Percentiles rank a stretch among this genome's conserved stretches.
Conservation (phyloP, 2,797 vertebrate species). For the Pyrocephalus nanus region DNA sequence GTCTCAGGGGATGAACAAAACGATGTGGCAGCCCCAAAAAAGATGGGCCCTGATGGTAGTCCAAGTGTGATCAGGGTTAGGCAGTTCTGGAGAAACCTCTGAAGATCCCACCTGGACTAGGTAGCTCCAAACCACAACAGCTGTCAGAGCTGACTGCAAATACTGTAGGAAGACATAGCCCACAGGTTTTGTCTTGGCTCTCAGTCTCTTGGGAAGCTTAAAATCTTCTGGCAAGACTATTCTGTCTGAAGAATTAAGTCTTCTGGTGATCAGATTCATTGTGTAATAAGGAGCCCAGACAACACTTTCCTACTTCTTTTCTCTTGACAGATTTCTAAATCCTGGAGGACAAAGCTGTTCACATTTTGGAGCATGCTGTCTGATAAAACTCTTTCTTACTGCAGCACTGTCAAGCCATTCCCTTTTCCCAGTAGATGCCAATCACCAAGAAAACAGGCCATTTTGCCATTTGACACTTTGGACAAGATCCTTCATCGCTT, state of each 20-base stretch:
- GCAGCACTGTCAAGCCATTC: not conserved
- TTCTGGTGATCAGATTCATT: not conserved
- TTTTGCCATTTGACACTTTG: not conserved
- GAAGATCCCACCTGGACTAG: not conserved
- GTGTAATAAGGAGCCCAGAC: not conserved
- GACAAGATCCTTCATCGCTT: not conserved
- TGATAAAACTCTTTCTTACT: not conserved
- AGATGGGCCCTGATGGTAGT: not conserved
- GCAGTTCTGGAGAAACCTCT: not conserved
- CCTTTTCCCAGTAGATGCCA: not conserved
- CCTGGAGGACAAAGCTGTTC: not conserved
- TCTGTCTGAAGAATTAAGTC: not conserved
- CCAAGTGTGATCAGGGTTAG: not conserved
- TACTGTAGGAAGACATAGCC: not conserved
- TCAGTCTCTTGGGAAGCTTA: not conserved
- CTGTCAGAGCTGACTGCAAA: not conserved
- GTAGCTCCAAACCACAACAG: not conserved
- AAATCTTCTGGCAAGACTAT: not conserved
- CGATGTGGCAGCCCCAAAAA: not conserved
- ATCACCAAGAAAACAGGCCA: not conserved
- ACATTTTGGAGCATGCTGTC: not conserved
- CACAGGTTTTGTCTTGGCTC: not conserved
- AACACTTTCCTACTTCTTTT: not conserved
- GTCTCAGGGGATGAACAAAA: not conserved
- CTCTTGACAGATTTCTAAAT: not conserved